Conservation (phyloP, 30 jellyfish, hydroid and myxozoan species). For the Pseudorhiza aurosa region DNA sequence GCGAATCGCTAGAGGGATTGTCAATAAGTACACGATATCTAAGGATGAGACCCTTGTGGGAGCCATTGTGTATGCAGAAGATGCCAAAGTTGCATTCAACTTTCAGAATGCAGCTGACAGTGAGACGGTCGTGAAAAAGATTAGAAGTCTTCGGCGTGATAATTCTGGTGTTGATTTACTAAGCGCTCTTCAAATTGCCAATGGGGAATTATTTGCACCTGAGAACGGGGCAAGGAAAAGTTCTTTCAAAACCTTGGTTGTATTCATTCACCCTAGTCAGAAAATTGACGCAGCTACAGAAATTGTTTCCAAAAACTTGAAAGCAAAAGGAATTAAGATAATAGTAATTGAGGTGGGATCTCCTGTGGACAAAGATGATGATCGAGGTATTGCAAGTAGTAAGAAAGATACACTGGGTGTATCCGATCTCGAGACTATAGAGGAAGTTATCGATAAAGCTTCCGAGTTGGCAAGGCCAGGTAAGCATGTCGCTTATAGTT, state of each 20-base stretch:
- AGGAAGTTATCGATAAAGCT: not conserved
- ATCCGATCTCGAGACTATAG: not conserved
- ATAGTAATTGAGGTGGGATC: constrained; percentile 46
- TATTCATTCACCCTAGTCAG: constrained; percentile 35
- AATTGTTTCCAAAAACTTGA: constrained; percentile 10
- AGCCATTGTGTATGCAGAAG: constrained; percentile 50
- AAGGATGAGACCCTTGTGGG: constrained; percentile 56
- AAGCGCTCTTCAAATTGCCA: constrained; percentile 56
- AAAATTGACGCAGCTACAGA: constrained; percentile 12
- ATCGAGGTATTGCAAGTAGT: constrained; percentile 8
- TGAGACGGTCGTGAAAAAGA: not conserved
- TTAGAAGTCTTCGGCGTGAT: not conserved
- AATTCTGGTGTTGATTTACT: constrained; percentile 42
- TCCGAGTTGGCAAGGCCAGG: constrained; percentile 6
- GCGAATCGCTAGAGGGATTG: constrained; percentile 19
- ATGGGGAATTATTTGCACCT: constrained; percentile 51
- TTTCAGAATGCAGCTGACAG: constrained; percentile 45
- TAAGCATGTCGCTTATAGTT: not conserved
- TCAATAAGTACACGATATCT: constrained; percentile 57
- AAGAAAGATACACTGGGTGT: not conserved
- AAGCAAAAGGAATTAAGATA: constrained; percentile 49
- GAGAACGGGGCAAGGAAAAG: constrained; percentile 65
- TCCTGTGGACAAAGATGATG: not conserved
- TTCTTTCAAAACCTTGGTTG: constrained; percentile 58
- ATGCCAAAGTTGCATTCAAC: constrained; percentile 33